phyloP scores from a whole-genome alignment of 2,113 vertebrate species.

The Lathamus discolor region DNA sequence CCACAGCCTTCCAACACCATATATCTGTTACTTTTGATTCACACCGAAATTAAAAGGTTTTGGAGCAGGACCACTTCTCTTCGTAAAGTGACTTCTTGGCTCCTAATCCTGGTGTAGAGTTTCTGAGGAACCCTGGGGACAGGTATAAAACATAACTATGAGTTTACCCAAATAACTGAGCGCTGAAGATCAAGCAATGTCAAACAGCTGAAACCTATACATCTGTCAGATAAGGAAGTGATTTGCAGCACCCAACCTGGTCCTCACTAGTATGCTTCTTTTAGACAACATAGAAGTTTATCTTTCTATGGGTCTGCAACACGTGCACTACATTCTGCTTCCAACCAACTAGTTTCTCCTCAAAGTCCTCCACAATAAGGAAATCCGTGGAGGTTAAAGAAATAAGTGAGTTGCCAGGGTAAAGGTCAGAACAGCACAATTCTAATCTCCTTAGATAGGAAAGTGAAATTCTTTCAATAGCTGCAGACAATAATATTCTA shows the following conservation, averaged over 20 bases:
- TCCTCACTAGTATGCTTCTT: neutral
- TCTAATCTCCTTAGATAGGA: slow-evolving; percentile 23
- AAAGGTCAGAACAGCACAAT: slow-evolving; percentile 22
- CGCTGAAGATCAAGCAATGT: neutral
- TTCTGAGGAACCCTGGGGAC: neutral
- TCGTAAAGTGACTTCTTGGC: neutral
- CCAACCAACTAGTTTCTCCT: neutral
- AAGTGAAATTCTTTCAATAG: slow-evolving; percentile 28
- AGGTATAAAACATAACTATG: neutral
- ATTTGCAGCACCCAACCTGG: neutral
- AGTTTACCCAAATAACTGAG: neutral
- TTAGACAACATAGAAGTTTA: neutral
- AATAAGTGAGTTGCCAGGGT: neutral
- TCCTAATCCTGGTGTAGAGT: neutral
- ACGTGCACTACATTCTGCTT: neutral
- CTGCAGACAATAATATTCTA: neutral
- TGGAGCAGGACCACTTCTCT: neutral
- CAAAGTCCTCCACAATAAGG: neutral
- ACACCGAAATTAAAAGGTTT: neutral
- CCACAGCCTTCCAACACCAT: neutral
- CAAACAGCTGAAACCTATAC: neutral
- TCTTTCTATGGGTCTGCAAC: neutral
- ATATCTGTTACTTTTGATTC: neutral
- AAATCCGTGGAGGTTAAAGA: neutral
- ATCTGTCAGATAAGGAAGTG: neutral